These are phyloP conservation scores for Eilema caniola DNA, from an alignment of 2,888 invertebrate species.

Conservation along the genomic window DNA sequence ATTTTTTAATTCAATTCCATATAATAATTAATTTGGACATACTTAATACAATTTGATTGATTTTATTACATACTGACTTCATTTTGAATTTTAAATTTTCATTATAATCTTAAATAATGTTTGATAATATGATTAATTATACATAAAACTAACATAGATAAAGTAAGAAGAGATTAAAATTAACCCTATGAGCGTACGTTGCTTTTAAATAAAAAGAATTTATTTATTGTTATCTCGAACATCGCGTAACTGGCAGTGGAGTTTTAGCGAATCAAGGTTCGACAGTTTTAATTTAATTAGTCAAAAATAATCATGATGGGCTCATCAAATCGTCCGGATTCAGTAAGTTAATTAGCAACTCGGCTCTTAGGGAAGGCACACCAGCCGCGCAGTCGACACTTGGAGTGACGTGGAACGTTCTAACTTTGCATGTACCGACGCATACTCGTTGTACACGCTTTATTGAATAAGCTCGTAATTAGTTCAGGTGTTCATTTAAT, in stretches of 20 bases:
- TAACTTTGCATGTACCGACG: neutral
- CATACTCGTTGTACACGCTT: neutral
- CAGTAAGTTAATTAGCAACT: constrained; percentile 5
- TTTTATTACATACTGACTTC: no score
- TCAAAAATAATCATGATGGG: constrained; percentile 14
- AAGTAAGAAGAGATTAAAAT: no score
- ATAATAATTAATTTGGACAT: no score
- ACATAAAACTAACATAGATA: no score
- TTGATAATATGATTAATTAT: no score
- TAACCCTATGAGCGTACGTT: no score
- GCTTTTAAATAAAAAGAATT: no score
- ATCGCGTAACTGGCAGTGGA: neutral
- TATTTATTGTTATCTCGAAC: no score
- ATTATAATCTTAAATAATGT: no score
- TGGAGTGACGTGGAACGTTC: neutral
- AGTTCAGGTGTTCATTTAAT: neutral
- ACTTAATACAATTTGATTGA: no score
- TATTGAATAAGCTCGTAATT: neutral
- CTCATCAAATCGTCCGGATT: constrained; percentile 7
- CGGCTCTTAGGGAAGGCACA: neutral
- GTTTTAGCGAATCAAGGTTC: neutral
- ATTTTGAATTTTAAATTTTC: no score
- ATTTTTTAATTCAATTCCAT: no score
- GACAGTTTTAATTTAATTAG: constrained; percentile 1
- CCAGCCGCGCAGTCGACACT: neutral